Percentiles rank a stretch among this genome's conserved stretches.
Evolutionary conservation across 1,140 invertebrate species (phyloP).

Genomic region (Fopius arisanus): DNA sequence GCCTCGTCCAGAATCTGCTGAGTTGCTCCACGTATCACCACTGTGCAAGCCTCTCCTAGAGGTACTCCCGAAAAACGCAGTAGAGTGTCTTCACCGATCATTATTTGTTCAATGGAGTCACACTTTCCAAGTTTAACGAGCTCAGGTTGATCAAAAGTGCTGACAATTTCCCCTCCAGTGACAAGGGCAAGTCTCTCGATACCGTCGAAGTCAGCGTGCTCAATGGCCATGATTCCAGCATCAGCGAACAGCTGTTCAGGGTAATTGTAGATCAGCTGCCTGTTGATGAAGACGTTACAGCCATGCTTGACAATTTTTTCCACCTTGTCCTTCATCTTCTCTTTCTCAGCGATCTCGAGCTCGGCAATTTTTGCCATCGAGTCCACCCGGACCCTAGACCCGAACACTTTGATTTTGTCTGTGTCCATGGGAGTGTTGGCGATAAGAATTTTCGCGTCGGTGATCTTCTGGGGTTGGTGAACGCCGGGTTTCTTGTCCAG

Average conservation of each 20-base stretch:
- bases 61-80: constrained; percentile 95
- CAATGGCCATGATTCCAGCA: constrained; percentile 98
- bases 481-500: constrained; percentile 95
- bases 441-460: constrained; percentile 91
- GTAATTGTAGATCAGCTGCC: constrained; percentile 99
- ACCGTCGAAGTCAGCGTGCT: constrained; percentile 99
- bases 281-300: constrained; percentile 99
- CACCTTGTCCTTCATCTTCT: constrained; percentile 99
- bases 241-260: constrained; percentile 99
- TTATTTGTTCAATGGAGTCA: constrained; percentile 95
- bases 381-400: constrained; percentile 96
- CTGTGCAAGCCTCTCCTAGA: constrained; percentile 95
- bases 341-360: constrained; percentile 96
- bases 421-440: constrained; percentile 99
- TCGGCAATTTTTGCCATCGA: constrained; percentile 98
- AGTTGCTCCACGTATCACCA: constrained; percentile 97
- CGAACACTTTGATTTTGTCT: constrained; percentile 99
- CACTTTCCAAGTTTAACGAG: constrained; percentile 93
- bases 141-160: constrained; percentile 96
- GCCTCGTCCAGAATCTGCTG: constrained; percentile 99
- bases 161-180: constrained; percentile 98
- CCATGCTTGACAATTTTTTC: constrained; percentile 95
- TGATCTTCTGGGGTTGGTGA: constrained; percentile 83
- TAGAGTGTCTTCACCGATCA: constrained; percentile 98
- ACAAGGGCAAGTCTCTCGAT: constrained; percentile 97